Evolutionary conservation across 2,797 vertebrate species (phyloP).

Genomic region (Yasuhikotakia modesta): DNA sequence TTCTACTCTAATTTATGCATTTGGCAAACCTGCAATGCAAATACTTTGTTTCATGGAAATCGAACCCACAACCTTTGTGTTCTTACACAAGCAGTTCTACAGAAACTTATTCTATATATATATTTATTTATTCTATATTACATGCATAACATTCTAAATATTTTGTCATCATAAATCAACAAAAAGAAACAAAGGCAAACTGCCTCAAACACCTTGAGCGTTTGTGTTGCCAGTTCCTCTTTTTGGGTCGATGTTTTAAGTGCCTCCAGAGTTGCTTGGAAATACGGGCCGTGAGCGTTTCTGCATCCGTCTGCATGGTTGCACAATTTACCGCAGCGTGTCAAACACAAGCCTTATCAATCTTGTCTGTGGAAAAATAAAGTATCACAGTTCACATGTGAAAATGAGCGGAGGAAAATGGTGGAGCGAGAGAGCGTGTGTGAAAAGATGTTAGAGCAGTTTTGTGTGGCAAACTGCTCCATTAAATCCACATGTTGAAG

Average conservation of each 20-base stretch:
- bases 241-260: conserved; percentile 35
- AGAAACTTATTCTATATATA: too few relatives aligned
- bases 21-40: too few relatives aligned
- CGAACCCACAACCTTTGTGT: too few relatives aligned
- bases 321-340: conserved; percentile 32
- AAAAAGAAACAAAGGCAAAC: neutral
- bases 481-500: conserved; percentile 11
- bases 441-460: conserved; percentile 47
- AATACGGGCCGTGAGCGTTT: conserved; percentile 31
- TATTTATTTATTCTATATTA: too few relatives aligned
- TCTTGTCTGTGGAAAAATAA: conserved; percentile 14
- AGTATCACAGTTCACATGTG: conserved; percentile 1
- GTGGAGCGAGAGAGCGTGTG: neutral
- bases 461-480: neutral
- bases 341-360: conserved; percentile 15
- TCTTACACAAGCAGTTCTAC: too few relatives aligned
- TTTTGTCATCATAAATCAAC: too few relatives aligned
- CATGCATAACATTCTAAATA: too few relatives aligned
- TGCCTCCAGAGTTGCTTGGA: conserved; percentile 38
- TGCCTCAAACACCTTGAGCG: neutral
- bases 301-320: conserved; percentile 17
- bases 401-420: neutral
- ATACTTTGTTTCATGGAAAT: too few relatives aligned
- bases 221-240: neutral
- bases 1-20: too few relatives aligned